Percentiles rank a stretch among this genome's conserved stretches.
These are phyloP conservation scores for Mustelus asterias DNA, from an alignment of 2,113 vertebrate genomes.

Conservation along the genomic window DNA sequence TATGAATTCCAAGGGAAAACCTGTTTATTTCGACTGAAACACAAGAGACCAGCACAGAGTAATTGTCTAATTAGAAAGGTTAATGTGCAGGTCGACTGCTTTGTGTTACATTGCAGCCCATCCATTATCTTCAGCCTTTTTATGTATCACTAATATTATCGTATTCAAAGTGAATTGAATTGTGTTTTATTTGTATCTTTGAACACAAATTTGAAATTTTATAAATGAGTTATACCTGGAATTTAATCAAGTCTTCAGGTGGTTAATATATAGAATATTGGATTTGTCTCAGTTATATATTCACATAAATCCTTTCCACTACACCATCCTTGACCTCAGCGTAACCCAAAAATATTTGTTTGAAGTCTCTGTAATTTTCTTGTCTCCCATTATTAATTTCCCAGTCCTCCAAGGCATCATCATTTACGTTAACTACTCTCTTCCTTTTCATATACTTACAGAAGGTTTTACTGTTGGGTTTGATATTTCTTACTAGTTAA, in stretches of 20 bases:
- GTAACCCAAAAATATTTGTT: too few species aligned
- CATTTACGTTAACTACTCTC: too few species aligned
- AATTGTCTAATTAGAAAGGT: constrained; percentile 4
- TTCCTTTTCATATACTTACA: too few species aligned
- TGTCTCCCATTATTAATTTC: too few species aligned
- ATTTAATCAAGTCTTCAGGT: background rate
- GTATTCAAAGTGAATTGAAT: constrained; percentile 24
- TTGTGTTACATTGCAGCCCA: background rate
- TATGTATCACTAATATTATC: background rate
- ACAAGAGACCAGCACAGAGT: background rate
- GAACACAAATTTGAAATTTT: background rate
- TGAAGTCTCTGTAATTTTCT: too few species aligned
- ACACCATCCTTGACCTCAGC: too few species aligned
- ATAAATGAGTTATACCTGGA: background rate
- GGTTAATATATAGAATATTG: background rate
- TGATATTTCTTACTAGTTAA: too few species aligned
- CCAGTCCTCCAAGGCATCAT: too few species aligned
- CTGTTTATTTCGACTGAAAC: background rate
- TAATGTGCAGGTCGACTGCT: background rate
- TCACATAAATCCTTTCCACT: too few species aligned
- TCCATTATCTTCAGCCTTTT: background rate
- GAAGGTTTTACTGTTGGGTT: too few species aligned
- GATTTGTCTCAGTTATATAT: background rate
- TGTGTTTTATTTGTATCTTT: constrained; percentile 11
- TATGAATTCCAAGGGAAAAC: background rate